A percentile compares a stretch with the other conserved stretches of the same genome.
These are phyloP conservation scores for Epinotia ramella DNA, from an alignment of 2,888 invertebrate species.

Conservation along the genomic window DNA sequence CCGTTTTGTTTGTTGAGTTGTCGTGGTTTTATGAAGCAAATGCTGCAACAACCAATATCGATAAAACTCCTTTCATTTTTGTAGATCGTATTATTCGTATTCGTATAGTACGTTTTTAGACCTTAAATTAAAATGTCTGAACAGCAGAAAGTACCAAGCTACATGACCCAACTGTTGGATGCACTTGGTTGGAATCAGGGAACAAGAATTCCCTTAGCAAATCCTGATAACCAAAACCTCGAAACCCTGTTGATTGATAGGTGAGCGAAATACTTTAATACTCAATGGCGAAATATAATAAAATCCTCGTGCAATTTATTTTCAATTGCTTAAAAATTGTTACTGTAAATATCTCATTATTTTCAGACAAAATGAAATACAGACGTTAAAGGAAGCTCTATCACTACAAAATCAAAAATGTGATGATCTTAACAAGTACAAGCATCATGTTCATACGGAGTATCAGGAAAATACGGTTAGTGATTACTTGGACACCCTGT, in stretches of 20 bases:
- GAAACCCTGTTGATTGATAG: conserved; percentile 72
- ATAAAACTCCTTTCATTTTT: conserved; percentile 23
- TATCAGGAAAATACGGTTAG: conserved; percentile 81
- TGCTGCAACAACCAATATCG: conserved; percentile 16
- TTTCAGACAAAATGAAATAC: conserved; percentile 79
- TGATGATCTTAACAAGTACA: conserved; percentile 77
- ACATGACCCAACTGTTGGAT: conserved; percentile 87
- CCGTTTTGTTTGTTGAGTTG: conserved; percentile 25
- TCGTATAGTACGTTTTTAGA: conserved; percentile 5
- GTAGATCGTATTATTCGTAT: conserved; percentile 15
- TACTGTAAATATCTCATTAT: background rate
- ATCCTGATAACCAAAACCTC: conserved; percentile 87
- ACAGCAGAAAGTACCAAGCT: conserved; percentile 64
- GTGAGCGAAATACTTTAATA: conserved; percentile 60
- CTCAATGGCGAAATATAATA: too few relatives aligned
- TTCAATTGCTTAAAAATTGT: background rate
- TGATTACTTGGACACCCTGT: conserved; percentile 11
- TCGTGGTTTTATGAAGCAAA: conserved; percentile 26
- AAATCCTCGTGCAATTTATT: background rate
- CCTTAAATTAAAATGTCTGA: conserved; percentile 60
- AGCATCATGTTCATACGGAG: conserved; percentile 74
- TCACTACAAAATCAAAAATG: conserved; percentile 72
- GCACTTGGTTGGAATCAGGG: conserved; percentile 91
- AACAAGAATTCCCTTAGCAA: conserved; percentile 92
- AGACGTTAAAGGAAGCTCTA: conserved; percentile 71